These are phyloP conservation scores for Glossophaga mutica DNA, from an alignment of 2,797 vertebrate species.

Conservation along the genomic window DNA sequence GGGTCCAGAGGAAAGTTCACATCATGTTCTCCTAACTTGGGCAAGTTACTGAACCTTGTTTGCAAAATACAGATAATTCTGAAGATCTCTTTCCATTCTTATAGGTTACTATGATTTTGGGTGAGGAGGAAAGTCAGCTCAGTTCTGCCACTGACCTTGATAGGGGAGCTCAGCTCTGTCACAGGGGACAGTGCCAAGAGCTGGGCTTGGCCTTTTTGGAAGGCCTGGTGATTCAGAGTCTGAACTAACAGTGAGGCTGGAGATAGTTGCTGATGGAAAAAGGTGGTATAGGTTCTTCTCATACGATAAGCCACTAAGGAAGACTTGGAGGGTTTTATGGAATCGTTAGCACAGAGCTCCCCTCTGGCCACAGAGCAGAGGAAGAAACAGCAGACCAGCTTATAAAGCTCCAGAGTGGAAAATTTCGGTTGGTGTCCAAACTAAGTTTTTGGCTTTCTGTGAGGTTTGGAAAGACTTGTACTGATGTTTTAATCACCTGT, in stretches of 20 bases:
- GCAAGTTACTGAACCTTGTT: not conserved
- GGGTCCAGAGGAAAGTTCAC: not conserved
- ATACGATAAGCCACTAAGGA: conserved; percentile 56
- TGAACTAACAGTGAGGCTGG: conserved; percentile 34
- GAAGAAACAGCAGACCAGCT: conserved; percentile 63
- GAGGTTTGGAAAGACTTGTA: conserved; percentile 72
- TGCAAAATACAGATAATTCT: conserved; percentile 19
- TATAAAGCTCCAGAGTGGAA: conserved; percentile 69
- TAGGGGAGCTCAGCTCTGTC: not conserved
- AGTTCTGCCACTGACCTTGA: conserved; percentile 19
- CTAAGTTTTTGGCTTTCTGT: conserved; percentile 72
- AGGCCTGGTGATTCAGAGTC: conserved; percentile 21
- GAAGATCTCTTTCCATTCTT: not conserved
- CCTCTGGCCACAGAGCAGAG: conserved; percentile 64
- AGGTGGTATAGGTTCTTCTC: conserved; percentile 22
- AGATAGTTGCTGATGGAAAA: conserved; percentile 57
- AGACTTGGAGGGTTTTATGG: conserved; percentile 52
- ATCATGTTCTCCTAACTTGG: not conserved
- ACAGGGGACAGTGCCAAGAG: not conserved
- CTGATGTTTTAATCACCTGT: conserved; percentile 80
- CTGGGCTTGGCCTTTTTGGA: not conserved
- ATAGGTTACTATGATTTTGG: conserved; percentile 34
- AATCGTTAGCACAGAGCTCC: conserved; percentile 58
- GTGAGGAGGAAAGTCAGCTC: conserved; percentile 35
- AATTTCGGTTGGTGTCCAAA: conserved; percentile 76